These are phyloP conservation scores for Lagria hirta DNA, from an alignment of 2,888 invertebrate species.

Conservation along the genomic window DNA sequence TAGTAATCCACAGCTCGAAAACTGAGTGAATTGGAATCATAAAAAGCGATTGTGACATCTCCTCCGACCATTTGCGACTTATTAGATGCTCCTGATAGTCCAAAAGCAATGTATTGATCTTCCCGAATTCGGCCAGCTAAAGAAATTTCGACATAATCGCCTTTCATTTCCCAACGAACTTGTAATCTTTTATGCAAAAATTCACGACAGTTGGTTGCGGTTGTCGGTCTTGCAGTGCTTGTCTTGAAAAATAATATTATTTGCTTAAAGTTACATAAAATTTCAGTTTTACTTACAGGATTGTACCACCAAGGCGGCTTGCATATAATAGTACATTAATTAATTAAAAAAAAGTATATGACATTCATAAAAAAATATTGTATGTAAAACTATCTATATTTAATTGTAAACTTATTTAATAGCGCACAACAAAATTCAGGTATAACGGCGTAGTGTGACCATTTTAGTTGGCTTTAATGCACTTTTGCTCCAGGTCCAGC, in stretches of 20 bases:
- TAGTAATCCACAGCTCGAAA: constrained; percentile 84
- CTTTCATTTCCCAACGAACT: constrained; percentile 83
- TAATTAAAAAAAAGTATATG: too few species aligned
- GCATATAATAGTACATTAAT: too few species aligned
- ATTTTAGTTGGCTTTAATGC: too few species aligned
- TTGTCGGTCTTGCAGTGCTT: constrained; percentile 70
- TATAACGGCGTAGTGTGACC: too few species aligned
- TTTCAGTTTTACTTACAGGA: constrained; percentile 75
- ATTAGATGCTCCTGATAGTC: constrained; percentile 77
- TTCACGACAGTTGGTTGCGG: constrained; percentile 78
- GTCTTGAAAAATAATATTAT: constrained; percentile 60
- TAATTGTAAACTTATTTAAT: too few species aligned
- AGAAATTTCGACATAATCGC: constrained; percentile 74
- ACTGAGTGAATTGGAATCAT: constrained; percentile 59
- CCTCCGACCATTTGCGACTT: constrained; percentile 76
- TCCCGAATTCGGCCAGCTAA: constrained; percentile 76
- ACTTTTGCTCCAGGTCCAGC: too few species aligned
- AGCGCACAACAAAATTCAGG: too few species aligned
- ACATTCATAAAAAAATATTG: too few species aligned
- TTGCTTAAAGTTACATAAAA: constrained; percentile 4
- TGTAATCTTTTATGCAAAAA: constrained; percentile 80
- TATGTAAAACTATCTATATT: too few species aligned
- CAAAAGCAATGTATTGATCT: constrained; percentile 88
- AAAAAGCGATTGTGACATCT: constrained; percentile 82
- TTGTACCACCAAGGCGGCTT: constrained; percentile 95